Percentiles rank a stretch among this genome's conserved stretches.
phyloP scores from a whole-genome alignment of 2,888 invertebrate species.

The Chydorus sphaericus region DNA sequence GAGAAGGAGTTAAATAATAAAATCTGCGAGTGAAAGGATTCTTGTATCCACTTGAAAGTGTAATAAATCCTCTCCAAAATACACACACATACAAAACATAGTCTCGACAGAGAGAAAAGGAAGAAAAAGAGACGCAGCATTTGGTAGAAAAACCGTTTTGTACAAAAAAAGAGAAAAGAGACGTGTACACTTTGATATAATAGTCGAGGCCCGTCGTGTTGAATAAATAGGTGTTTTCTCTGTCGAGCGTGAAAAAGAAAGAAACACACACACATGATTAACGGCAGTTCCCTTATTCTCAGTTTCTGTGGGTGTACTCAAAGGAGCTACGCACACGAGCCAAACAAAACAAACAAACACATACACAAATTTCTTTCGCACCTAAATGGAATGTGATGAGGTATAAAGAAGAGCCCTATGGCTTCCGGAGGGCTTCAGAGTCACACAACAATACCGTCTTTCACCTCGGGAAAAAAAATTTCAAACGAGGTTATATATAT shows the following conservation, averaged over 20 bases:
- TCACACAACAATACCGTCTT: not conserved
- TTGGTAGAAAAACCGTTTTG: not conserved
- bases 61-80: too few species aligned
- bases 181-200: not conserved
- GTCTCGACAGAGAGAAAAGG: not conserved
- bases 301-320: not conserved
- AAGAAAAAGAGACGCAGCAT: not conserved
- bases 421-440: not conserved
- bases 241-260: not conserved
- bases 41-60: too few species aligned
- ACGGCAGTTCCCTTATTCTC: not conserved
- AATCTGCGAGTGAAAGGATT: too few species aligned
- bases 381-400: not conserved
- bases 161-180: not conserved
- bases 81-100: too few species aligned
- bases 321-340: not conserved
- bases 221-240: constrained; percentile 7
- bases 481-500: not conserved
- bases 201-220: too few species aligned
- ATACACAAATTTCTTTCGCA: not conserved
- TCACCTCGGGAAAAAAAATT: not conserved
- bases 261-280: not conserved
- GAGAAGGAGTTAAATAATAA: too few species aligned
- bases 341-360: not conserved
- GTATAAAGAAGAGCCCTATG: constrained; percentile 5